These are phyloP conservation scores for Acanthococcus lagerstroemiae DNA, from an alignment of 2,888 invertebrate genomes.

Conservation along the genomic window DNA sequence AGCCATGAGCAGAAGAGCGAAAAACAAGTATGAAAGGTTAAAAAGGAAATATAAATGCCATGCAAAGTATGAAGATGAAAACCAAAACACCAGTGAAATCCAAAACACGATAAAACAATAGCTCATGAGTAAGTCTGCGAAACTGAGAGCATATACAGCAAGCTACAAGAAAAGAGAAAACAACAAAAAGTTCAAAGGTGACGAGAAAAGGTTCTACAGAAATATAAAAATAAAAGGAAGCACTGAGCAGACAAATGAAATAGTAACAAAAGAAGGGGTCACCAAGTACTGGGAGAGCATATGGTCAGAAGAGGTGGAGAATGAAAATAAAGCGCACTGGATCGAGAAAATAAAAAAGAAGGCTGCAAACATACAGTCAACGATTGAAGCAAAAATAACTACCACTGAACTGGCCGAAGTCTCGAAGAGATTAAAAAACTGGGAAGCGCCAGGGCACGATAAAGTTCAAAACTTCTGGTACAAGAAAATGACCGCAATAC, in stretches of 20 bases:
- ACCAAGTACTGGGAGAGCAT: not conserved
- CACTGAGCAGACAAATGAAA: not conserved
- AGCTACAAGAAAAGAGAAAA: not conserved
- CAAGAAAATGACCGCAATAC: not conserved
- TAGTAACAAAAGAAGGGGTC: not conserved
- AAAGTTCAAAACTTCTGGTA: not conserved
- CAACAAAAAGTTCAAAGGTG: too few relatives aligned
- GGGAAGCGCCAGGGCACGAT: not conserved
- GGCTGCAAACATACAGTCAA: not conserved
- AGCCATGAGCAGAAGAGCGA: not conserved
- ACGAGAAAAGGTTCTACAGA: not conserved
- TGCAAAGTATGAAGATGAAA: not conserved
- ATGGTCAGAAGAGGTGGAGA: not conserved
- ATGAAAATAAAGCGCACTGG: not conserved
- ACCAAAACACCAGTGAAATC: not conserved
- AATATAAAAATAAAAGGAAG: not conserved
- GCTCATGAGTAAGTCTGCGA: not conserved
- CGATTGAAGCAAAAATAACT: not conserved
- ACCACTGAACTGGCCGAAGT: not conserved
- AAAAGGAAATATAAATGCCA: not conserved
- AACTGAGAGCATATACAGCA: not conserved
- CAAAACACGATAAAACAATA: not conserved
- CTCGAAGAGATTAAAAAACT: not conserved
- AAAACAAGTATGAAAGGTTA: not conserved
- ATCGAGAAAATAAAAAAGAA: not conserved